Evolutionary conservation across 2,888 invertebrate genomes (phyloP), one percentile per base, ranked within the genome.

Genomic region (Suillia variegata): DNA sequence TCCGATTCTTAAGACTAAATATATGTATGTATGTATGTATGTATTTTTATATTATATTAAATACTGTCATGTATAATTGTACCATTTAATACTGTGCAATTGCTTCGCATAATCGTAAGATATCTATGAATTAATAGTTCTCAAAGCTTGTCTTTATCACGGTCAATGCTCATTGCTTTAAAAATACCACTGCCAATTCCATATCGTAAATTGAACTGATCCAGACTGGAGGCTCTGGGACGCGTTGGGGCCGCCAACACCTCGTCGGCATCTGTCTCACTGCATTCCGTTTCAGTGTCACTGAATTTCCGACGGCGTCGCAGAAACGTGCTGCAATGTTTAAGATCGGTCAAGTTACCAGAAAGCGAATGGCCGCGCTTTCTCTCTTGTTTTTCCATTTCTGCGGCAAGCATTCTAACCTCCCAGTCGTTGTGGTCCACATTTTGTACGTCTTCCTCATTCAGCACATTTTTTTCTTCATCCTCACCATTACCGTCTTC

Each of bases 371-470:
- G 74, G 0, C 75, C 77, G 0, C 79, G 78, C 50, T 75, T 71
- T 48, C 72, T 74, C 67, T 87, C 86, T 56, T 87, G 82, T 54
- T 85, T 84, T 64, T 89, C 88, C 66, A 92, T 83, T 76, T 92
- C 89, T 64, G 89, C 87, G 0, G 91, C 92, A 34, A 92, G 80
- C 90, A 92, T 89, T 78, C 87, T 86, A 0, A 92, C 88, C 78
- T 92, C 92, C 92, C 92, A 92, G 73, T 90, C 88, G 63, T 88
- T 87, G 62, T 75, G 71, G 51, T 81, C 79, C 5, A 79, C 74
- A 31, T 58, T 51, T 26, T 64, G 64, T n/a, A 50, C 59, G 2
- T 62, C 64, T n/a, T n/a, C n/a, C n/a, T n/a, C n/a, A n/a, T n/a
- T n/a, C n/a, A n/a, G n/a, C n/a, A n/a, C n/a, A n/a, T n/a, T n/a